Conservation (phyloP, 2,888 invertebrate species). For the Tolmerus cingulatus region DNA sequence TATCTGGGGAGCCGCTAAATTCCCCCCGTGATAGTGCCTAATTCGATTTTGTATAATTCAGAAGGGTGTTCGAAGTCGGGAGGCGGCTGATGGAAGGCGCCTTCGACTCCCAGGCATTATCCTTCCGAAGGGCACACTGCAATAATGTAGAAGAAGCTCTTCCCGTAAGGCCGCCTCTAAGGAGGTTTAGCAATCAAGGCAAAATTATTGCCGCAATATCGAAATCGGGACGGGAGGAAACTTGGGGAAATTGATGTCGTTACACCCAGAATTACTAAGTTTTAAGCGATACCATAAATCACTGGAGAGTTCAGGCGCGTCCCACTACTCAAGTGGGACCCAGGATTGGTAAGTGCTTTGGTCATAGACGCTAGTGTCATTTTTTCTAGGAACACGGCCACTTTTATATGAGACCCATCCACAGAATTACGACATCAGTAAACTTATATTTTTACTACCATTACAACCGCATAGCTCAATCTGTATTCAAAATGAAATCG, state of each 20-base stretch:
- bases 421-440: not conserved
- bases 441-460: not conserved
- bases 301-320: not conserved
- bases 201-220: constrained; percentile 30
- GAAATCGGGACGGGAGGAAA: not conserved
- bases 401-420: not conserved
- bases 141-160: not conserved
- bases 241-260: constrained; percentile 31
- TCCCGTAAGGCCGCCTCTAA: not conserved
- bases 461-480: too few species aligned
- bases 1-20: not conserved
- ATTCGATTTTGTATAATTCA: not conserved
- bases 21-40: not conserved
- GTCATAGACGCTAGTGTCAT: not conserved
- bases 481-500: too few species aligned
- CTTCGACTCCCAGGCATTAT: not conserved
- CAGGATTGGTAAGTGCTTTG: not conserved
- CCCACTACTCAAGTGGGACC: not conserved
- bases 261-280: constrained; percentile 20
- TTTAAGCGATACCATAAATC: constrained; percentile 1
- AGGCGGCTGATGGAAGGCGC: not conserved
- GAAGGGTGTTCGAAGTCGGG: not conserved
- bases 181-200: constrained; percentile 30
- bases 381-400: not conserved
- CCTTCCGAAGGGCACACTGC: not conserved